Percentiles rank a stretch among this genome's conserved stretches.
Conservation (phyloP, 2,113 vertebrate genomes). For the Brachirus orientalis region DNA sequence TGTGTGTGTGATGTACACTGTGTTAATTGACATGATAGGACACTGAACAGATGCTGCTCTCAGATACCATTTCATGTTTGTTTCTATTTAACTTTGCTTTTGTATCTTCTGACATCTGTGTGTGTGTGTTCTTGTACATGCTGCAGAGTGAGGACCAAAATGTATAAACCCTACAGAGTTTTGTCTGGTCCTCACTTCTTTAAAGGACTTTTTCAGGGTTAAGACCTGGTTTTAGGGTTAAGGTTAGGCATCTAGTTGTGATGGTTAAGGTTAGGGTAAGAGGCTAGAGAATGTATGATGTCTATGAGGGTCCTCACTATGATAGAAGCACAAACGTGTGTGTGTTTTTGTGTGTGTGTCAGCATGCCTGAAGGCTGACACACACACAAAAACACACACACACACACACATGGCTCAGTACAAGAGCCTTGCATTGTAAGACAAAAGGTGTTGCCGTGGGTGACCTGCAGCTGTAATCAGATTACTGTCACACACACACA, state of each 20-base stretch:
- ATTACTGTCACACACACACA: constrained; percentile 62
- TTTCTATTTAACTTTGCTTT: constrained; percentile 60
- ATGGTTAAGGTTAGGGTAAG: too few species aligned
- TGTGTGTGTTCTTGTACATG: too few species aligned
- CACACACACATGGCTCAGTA: constrained; percentile 5
- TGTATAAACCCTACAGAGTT: too few species aligned
- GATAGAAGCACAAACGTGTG: too few species aligned
- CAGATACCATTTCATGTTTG: constrained; percentile 48
- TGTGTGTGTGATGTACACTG: constrained; percentile 23
- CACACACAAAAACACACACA: constrained; percentile 12
- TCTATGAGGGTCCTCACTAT: too few species aligned
- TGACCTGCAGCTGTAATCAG: constrained; percentile 64
- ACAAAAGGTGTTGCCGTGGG: constrained; percentile 63
- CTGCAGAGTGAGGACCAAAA: too few species aligned
- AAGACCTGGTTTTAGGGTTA: too few species aligned
- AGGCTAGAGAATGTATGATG: too few species aligned
- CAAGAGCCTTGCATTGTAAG: constrained; percentile 33
- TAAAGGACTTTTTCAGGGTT: too few species aligned
- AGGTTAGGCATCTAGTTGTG: too few species aligned
- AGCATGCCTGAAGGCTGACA: constrained; percentile 31
- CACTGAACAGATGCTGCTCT: constrained; percentile 49
- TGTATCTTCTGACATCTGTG: constrained; percentile 35
- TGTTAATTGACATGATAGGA: constrained; percentile 59
- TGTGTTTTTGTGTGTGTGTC: too few species aligned
- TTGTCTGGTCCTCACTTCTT: too few species aligned